phyloP scores from a whole-genome alignment of 2,797 vertebrate species.

The Petrocephalus schoutedeni region DNA sequence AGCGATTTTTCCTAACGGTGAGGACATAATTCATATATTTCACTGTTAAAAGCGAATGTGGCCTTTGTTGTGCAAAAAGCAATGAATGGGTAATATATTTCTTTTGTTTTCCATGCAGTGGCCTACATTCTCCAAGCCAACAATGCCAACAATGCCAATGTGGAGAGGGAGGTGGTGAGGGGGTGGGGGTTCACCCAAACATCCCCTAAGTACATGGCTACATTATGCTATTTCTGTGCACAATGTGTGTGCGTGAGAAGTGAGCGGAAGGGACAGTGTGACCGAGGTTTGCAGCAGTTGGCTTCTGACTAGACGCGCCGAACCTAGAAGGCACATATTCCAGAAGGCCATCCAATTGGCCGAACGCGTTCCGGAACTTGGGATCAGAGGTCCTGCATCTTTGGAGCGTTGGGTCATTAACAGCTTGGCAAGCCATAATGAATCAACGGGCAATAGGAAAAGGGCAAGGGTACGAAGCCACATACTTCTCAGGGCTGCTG shows the following conservation, averaged over 20 bases:
- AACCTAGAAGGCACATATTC: slow-evolving; percentile 8
- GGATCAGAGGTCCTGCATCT: background rate
- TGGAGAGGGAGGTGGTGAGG: background rate
- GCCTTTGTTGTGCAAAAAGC: background rate
- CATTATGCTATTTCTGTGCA: slow-evolving; percentile 20
- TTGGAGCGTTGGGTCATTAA: slow-evolving; percentile 6
- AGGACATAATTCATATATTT: background rate
- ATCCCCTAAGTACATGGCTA: slow-evolving; percentile 22
- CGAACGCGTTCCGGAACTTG: background rate
- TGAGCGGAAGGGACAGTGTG: background rate
- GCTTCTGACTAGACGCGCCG: background rate
- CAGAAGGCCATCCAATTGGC: slow-evolving; percentile 3
- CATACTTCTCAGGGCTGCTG: background rate
- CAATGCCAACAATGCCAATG: background rate
- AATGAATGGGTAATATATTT: background rate
- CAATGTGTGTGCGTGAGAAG: background rate
- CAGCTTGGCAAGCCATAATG: background rate
- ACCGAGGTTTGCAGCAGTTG: background rate
- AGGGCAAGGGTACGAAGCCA: slow-evolving; percentile 1
- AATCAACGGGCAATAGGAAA: background rate
- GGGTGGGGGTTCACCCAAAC: background rate
- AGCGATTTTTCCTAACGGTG: background rate
- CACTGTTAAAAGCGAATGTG: background rate
- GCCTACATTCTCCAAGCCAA: background rate
- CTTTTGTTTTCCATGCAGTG: background rate